Evolutionary conservation across 2,888 invertebrate genomes (phyloP), one percentile per base, ranked within the genome.

Genomic region (Carpatolechia fugitivella): DNA sequence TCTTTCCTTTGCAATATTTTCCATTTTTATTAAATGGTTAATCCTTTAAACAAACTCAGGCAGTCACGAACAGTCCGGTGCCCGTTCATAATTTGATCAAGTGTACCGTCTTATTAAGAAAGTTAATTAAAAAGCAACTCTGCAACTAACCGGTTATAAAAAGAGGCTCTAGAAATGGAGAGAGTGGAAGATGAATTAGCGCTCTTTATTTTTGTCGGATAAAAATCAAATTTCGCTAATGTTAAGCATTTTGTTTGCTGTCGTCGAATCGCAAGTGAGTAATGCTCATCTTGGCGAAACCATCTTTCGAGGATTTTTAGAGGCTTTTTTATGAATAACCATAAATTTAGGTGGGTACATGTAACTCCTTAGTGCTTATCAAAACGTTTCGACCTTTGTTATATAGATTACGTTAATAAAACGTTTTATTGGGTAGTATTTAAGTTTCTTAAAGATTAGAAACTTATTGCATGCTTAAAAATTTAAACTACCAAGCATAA

Each of bases 91-190:
- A 71, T 69, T 69, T 63, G 62, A 69, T 69, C 62, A 68, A 62
- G 11, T 44, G 29, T 13, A 7, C n/a, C 20, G 44, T 13, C 16
- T 38, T 62, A 65, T 64, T 65, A 68, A 66, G 56, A 67, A 72
- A 71, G 64, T 73, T 73, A 72, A 73, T 75, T 74, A 70, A 72
- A 70, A 72, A 69, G 65, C 64, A 67, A 62, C 63, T 56, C 54
- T 60, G 40, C 13, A 30, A 56, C 59, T 60, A 56, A 56, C 57
- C 61, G 62, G 64, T 51, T 53, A 56, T 40, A 46, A 47, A 59
- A 59, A 52, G 31, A 52, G 16, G 33, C 38, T 29, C n/a, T n/a
- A 20, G n/a, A 11, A 16, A 18, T 18, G 36, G 41, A 11, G 40
- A 29, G 52, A 55, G 16, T 14, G 41, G 31, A 44, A 52, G 56